Base-by-base conservation (phyloP, 2,797 vertebrate species). In the Aviceda cuculoides region DNA sequence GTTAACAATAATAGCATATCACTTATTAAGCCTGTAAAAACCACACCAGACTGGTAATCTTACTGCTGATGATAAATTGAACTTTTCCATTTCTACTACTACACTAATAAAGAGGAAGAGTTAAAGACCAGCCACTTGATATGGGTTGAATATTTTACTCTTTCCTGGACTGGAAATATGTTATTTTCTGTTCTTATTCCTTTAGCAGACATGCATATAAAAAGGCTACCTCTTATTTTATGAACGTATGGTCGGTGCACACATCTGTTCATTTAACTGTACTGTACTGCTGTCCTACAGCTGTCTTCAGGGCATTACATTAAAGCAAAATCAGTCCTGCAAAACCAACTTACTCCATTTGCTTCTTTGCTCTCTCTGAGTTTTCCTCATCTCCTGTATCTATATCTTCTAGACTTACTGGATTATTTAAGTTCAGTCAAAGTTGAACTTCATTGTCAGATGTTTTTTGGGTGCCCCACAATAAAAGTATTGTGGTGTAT, bases 191-290 rank as follows among this genome's bases (percentile, higher is more conserved):
- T 77, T 87, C 62, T 85, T 95, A 94, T 86, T 81, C 40, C 44
- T 97, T 97, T 96, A 96, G 35, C 90, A 97, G 96, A 83, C 78
- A 33, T 74, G 46, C 50, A 70, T 83, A 71, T 90, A 89, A 87
- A 94, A 94, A 87, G 24, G 18, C 37, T 91, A 21, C 33, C 10
- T 92, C 73, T 87, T 86, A 96, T 81, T 94, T 96, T 92, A 85
- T 89, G 82, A 56, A 89, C 0, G 5, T 62, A 40, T 87, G 81
- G 72, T 87, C 74, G 55, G 56, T 80, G 81, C 67, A 90, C 58
- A 95, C 82, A 95, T 96, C 91, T 97, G 92, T 93, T 96, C 68
- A 68, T 89, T 96, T 97, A 86, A 90, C 74, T 94, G 42, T 53
- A 66, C 56, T 62, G 42, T 68, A 49, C 47, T 71, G 42, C 81